Percentiles rank a stretch among this genome's conserved stretches.
Evolutionary conservation across 2,888 invertebrate species (phyloP).

Genomic region (Ligdia adustata): DNA sequence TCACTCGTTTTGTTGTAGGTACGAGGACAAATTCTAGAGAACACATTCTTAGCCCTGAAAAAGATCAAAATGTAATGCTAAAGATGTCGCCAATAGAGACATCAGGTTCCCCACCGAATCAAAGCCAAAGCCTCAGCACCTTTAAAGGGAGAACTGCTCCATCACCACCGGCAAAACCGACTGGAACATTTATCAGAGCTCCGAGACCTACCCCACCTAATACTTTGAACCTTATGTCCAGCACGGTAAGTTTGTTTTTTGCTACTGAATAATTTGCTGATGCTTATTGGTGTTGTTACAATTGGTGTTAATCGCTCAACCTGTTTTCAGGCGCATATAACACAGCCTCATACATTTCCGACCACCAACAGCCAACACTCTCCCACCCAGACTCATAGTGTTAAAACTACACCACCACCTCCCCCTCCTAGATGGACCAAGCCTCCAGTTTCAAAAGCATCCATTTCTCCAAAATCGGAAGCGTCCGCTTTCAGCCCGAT

Average conservation of each 20-base stretch:
- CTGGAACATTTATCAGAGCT: constrained; percentile 81
- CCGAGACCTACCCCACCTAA: constrained; percentile 93
- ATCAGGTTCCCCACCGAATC: constrained; percentile 77
- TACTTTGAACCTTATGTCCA: constrained; percentile 89
- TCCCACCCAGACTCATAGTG: constrained; percentile 62
- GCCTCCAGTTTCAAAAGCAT: constrained; percentile 84
- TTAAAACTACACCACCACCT: constrained; percentile 89
- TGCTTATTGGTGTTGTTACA: constrained; percentile 56
- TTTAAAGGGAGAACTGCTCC: constrained; percentile 86
- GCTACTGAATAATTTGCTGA: constrained; percentile 16
- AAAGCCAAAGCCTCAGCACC: constrained; percentile 84
- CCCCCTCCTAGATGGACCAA: constrained; percentile 95
- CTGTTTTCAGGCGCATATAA: constrained; percentile 83
- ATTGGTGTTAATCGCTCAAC: constrained; percentile 62
- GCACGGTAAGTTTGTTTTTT: constrained; percentile 69
- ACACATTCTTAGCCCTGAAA: constrained; percentile 67
- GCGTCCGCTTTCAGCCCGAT: constrained; percentile 70
- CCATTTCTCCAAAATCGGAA: constrained; percentile 75
- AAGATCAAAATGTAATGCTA: constrained; percentile 87
- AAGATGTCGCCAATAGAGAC: constrained; percentile 89
- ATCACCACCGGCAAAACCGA: constrained; percentile 78
- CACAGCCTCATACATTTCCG: constrained; percentile 80
- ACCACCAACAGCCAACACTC: constrained; percentile 69
- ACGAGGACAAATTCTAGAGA: constrained; percentile 70
- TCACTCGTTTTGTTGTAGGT: constrained; percentile 52